Percentiles rank a stretch among this genome's conserved stretches.
phyloP scores from a whole-genome alignment of 2,888 invertebrate species.

The Steromphala cineraria region DNA sequence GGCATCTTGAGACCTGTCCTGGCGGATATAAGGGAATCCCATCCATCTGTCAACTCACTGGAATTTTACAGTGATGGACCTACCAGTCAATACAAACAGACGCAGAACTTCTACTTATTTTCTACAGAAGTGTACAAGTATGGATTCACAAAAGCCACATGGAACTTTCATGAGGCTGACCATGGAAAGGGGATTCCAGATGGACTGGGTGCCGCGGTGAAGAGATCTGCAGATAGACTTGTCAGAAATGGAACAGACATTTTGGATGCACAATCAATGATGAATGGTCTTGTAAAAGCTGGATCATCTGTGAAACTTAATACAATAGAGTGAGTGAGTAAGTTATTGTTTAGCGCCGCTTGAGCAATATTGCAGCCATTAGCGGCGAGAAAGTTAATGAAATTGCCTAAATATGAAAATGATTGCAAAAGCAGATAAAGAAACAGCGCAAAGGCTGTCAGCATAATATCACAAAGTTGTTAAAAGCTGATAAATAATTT shows the following conservation, averaged over 20 bases:
- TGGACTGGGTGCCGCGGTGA: slow-evolving; percentile 63
- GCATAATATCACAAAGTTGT: too few relatives aligned
- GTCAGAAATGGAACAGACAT: slow-evolving; percentile 35
- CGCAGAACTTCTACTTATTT: slow-evolving; percentile 70
- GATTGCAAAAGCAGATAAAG: too few relatives aligned
- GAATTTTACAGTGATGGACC: slow-evolving; percentile 63
- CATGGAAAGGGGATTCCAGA: slow-evolving; percentile 70
- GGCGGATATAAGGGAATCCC: slow-evolving; percentile 22
- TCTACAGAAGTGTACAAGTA: slow-evolving; percentile 28
- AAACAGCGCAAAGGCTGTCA: too few relatives aligned
- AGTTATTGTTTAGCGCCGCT: too few relatives aligned
- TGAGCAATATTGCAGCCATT: too few relatives aligned
- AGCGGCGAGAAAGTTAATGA: too few relatives aligned
- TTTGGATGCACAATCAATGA: slow-evolving; percentile 26
- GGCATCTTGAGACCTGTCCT: slow-evolving; percentile 69
- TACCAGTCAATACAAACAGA: slow-evolving; percentile 70
- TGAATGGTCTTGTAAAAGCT: slow-evolving; percentile 9
- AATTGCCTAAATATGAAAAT: too few relatives aligned
- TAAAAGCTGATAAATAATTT: too few relatives aligned
- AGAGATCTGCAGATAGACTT: slow-evolving; percentile 55
- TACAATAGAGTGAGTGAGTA: too few relatives aligned
- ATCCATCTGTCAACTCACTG: slow-evolving; percentile 32
- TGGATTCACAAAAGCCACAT: slow-evolving; percentile 40
- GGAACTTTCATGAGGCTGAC: slow-evolving; percentile 70
- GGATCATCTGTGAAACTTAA: slow-evolving; percentile 18